Conservation (phyloP, 2,888 invertebrate species). For the Caenorhabditis zanzibari region DNA sequence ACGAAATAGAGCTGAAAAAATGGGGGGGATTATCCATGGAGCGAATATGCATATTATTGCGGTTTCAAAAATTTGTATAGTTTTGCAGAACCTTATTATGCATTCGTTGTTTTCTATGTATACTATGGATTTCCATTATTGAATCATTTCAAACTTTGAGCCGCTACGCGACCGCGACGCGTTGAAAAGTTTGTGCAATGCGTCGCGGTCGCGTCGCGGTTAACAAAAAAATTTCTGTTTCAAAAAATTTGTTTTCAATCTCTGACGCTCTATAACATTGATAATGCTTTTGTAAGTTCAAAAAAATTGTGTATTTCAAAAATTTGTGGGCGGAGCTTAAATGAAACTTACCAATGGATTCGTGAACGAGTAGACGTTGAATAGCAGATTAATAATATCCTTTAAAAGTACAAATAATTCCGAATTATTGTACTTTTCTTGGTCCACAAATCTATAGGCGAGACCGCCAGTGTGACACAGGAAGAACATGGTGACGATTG, state of each 20-base stretch:
- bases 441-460: conserved; percentile 79
- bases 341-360: conserved; percentile 82
- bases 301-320: too few species aligned
- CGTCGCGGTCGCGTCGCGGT: too few species aligned
- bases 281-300: too few species aligned
- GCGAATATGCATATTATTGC: not conserved
- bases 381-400: conserved; percentile 82
- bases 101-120: not conserved
- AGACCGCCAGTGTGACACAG: conserved; percentile 83
- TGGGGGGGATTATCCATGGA: too few species aligned
- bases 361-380: conserved; percentile 82
- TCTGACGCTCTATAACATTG: too few species aligned
- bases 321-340: too few species aligned
- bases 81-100: not conserved
- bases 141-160: too few species aligned
- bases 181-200: too few species aligned
- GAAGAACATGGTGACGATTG: conserved; percentile 82
- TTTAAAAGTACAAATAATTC: conserved; percentile 78
- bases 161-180: too few species aligned
- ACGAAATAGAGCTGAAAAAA: conserved; percentile 81
- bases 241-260: conserved; percentile 14
- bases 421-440: conserved; percentile 71
- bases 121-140: too few species aligned
- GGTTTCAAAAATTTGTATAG: not conserved
- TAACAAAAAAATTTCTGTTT: not conserved